Base-by-base conservation (phyloP, 2,797 vertebrate species). In the Margarornis squamiger region DNA sequence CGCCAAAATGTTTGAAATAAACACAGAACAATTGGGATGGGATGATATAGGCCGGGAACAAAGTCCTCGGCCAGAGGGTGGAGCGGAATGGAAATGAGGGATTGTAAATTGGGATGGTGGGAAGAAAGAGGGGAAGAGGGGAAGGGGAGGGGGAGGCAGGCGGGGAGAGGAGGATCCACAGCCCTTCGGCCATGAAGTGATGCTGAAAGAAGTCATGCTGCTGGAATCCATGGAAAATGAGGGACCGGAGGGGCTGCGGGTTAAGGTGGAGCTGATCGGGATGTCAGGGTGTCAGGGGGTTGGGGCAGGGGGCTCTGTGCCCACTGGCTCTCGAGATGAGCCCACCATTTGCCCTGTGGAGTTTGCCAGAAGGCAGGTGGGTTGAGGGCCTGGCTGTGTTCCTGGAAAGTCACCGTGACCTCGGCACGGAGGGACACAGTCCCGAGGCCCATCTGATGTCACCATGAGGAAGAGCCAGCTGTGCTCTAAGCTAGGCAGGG, bases 1-100 rank as follows among this genome's bases (percentile, higher is more conserved):
- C 96, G 94, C 96, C 96, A 97, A 97, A 97, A 95, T 59, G 95
- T 95, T 96, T 93, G 96, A 97, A 97, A 92, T 92, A 90, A 87
- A 71, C 92, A 81, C 14, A 18, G 87, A 67, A 97, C 96, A 96
- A 97, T 97, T 48, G 91, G 52, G 74, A 88, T 75, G 96, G 85
- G 86, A 81, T 72, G 94, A 94, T 88, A 58, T 80, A 55, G 83
- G 85, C 95, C 20, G 41, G 52, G 79, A 92, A 94, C 84, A 95
- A 96, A 95, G 92, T 80, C 39, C 78, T 68, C 30, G 48, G 90
- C 11, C 79, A 54, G 93, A 75, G 92, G 96, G 90, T 77, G 86
- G 94, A 85, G 88, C 68, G n/a, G 92, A 87, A 96, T 95, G 90
- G 85, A 82, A 96, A 94, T 90, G 88, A 92, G 73, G 88, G 88